Evolutionary conservation across 2,888 invertebrate genomes (phyloP), one percentile per base, ranked within the genome.

Genomic region (Dicyrtoma fusca): DNA sequence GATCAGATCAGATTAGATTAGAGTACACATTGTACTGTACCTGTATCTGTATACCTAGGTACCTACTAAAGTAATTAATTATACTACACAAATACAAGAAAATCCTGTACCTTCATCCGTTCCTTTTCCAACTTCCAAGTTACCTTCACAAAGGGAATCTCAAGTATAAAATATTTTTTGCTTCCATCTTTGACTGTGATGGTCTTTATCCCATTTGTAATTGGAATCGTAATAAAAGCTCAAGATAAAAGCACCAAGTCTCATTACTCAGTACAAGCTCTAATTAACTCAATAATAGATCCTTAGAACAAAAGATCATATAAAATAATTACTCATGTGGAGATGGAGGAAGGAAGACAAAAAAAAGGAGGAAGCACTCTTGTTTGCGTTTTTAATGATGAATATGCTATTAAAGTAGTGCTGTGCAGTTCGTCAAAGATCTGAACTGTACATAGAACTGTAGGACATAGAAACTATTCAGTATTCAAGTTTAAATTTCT

Each of bases 201-300:
- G 5, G 5, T 57, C 8, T 57, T 21, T 53, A 53, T 57, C 57
- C 5, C n/a, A 17, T n/a, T 51, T 25, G 14, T 57, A 57, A 57
- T 57, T 57, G 23, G 5, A 23, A 21, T 57, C 17, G 21, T 19
- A 21, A 57, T 14, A 57, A 57, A 57, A 21, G 49, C 3, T 49
- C 34, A 34, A 34, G 34, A 34, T 34, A 34, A 34, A 34, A 34
- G 3, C 3, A 5, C 3, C 34, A 34, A 34, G 34, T 8, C 3
- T 34, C 34, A 34, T 34, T 34, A 49, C 3, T 34, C 34, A 34
- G 3, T 34, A 49, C 14, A 49, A 49, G 49, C 17, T 49, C 49
- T 14, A 57, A 57, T 57, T 57, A 25, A 57, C 11, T 57, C 57
- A 57, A 57, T 49, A 49, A 17, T 34, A 10, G 53, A 53, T 10